Percentiles rank a stretch among this genome's conserved stretches.
Evolutionary conservation across 2,797 vertebrate species (phyloP).

Genomic region (Muraenolepis orangiensis): DNA sequence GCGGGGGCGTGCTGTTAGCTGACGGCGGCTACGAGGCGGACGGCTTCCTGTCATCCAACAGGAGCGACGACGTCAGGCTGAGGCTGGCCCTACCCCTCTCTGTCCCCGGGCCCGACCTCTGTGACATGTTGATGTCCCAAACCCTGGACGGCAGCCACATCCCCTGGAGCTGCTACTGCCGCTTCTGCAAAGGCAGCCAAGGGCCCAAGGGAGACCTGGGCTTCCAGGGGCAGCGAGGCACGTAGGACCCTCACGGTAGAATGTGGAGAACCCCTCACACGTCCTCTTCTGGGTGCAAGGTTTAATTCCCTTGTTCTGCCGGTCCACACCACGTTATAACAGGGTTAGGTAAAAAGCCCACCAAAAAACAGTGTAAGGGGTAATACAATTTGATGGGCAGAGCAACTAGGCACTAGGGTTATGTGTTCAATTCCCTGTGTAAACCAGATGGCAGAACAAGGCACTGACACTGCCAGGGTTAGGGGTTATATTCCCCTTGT

Average conservation of each 20-base stretch:
- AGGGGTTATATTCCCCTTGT: no score
- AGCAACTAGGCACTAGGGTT: neutral
- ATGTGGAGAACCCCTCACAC: no score
- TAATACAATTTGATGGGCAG: neutral
- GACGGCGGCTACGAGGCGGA: no score
- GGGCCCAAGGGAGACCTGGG: constrained; percentile 69
- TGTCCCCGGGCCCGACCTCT: neutral
- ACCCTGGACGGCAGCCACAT: constrained; percentile 38
- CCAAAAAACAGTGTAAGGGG: neutral
- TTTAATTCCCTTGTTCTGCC: neutral
- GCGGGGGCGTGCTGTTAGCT: no score
- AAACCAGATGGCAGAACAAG: neutral
- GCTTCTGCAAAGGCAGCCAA: constrained; percentile 52
- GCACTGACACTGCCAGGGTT: neutral
- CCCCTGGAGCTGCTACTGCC: constrained; percentile 69
- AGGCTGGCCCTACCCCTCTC: no score
- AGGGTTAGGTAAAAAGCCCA: no score
- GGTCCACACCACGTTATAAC: neutral
- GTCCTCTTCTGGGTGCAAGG: no score
- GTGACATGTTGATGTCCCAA: neutral
- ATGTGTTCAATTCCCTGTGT: no score
- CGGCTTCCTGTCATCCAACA: no score
- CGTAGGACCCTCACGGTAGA: neutral
- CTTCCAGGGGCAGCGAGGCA: constrained; percentile 62
- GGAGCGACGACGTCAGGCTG: no score